These are phyloP conservation scores for Strigamia maritima DNA, from an alignment of 2,888 invertebrate genomes.

Conservation along the genomic window DNA sequence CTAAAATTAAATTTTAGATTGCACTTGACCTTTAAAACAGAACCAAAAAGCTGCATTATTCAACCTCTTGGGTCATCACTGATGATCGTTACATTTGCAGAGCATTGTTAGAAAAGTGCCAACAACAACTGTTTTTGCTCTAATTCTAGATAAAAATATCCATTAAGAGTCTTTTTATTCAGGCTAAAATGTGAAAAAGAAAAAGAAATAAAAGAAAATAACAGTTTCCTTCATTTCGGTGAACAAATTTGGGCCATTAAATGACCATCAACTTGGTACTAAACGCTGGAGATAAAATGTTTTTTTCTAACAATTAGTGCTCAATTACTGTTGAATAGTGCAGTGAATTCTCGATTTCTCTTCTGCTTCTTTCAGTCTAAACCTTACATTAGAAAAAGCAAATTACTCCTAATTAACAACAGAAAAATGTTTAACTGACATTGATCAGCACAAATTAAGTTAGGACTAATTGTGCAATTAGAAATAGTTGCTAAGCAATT, in stretches of 20 bases:
- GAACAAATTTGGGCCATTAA: background rate
- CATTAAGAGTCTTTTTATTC: background rate
- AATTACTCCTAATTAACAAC: background rate
- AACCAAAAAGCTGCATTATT: too few species aligned
- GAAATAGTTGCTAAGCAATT: too few species aligned
- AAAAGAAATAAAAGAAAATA: background rate
- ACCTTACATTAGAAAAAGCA: background rate
- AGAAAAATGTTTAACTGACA: background rate
- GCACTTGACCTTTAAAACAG: too few species aligned
- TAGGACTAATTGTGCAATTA: too few species aligned
- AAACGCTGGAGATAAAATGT: background rate
- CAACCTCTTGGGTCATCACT: too few species aligned
- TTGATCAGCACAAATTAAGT: too few species aligned
- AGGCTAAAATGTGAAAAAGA: background rate
- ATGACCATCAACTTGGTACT: conserved; percentile 1
- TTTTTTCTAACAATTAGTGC: conserved; percentile 7
- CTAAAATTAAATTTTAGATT: too few species aligned
- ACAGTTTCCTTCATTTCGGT: background rate
- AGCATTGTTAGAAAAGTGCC: too few species aligned
- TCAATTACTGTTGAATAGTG: background rate
- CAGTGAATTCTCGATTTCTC: background rate
- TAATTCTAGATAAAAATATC: background rate
- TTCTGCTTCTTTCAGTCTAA: background rate
- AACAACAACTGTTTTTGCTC: too few species aligned
- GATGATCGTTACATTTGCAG: too few species aligned